Percentiles rank a stretch among this genome's conserved stretches.
phyloP scores from a whole-genome alignment of 2,888 invertebrate genomes.

The Hydropsyche betteni region DNA sequence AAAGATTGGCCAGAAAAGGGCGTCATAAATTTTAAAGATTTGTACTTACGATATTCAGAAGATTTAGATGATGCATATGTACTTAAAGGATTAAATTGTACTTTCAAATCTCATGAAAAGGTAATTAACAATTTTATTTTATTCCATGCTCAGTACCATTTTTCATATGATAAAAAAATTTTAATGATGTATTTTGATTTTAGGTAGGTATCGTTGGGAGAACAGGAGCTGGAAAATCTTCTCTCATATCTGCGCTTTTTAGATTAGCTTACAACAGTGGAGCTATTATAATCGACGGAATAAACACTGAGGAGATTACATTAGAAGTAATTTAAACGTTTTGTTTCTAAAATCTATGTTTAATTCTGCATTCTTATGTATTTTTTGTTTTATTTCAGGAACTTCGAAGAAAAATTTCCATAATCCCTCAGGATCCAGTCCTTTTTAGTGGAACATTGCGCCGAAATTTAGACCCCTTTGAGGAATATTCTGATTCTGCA shows the following conservation, averaged over 20 bases:
- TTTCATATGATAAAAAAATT: not conserved
- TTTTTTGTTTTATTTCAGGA: constrained; percentile 58
- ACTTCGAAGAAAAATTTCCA: constrained; percentile 70
- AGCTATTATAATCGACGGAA: constrained; percentile 70
- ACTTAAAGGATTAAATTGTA: constrained; percentile 64
- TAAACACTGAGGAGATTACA: constrained; percentile 68
- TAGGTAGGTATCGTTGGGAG: constrained; percentile 77
- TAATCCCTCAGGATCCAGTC: constrained; percentile 84
- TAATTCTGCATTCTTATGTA: not conserved
- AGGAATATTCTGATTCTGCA: constrained; percentile 72
- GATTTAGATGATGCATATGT: constrained; percentile 61
- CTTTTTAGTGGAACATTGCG: constrained; percentile 78
- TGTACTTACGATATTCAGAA: constrained; percentile 66
- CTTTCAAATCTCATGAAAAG: constrained; percentile 64
- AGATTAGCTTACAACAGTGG: constrained; percentile 73
- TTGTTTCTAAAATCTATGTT: not conserved
- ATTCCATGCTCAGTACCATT: constrained; percentile 3
- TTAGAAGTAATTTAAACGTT: constrained; percentile 60
- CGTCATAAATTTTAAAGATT: constrained; percentile 60
- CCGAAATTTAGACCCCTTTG: constrained; percentile 80
- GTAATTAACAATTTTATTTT: constrained; percentile 54
- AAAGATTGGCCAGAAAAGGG: constrained; percentile 65
- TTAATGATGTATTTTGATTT: constrained; percentile 33
- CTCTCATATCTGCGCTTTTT: constrained; percentile 75
- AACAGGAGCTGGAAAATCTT: constrained; percentile 80